Conservation (phyloP, 2,113 vertebrate genomes). For the Microcebus lehilahytsara region DNA sequence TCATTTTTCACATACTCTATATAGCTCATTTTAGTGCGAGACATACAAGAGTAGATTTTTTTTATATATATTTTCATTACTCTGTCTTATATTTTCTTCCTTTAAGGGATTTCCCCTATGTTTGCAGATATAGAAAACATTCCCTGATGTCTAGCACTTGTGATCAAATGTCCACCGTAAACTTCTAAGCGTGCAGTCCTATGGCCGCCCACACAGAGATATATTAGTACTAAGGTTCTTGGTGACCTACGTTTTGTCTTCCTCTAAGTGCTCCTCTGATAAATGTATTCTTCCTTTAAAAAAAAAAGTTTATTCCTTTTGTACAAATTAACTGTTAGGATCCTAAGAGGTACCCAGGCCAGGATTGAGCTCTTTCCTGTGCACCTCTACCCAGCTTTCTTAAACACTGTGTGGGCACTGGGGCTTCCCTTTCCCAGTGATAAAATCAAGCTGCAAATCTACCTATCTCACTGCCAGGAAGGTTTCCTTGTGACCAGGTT, state of each 20-base stretch:
- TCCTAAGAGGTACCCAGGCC: neutral
- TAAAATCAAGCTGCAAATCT: neutral
- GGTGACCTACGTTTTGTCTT: neutral
- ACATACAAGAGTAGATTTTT: neutral
- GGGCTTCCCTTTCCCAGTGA: neutral
- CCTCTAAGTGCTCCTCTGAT: neutral
- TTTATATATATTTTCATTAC: neutral
- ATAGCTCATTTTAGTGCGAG: neutral
- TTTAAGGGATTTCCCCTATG: neutral
- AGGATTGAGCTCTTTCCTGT: neutral
- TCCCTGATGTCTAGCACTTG: neutral
- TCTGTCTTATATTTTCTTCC: neutral
- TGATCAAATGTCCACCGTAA: no score
- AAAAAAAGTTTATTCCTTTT: neutral
- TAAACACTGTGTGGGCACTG: neutral
- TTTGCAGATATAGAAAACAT: neutral
- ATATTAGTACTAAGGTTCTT: neutral
- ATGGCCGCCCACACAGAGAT: no score
- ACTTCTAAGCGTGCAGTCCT: neutral
- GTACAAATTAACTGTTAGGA: neutral
- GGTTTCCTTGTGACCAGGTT: neutral
- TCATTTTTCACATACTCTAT: rapidly evolving
- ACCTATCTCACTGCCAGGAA: neutral
- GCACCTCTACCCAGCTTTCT: neutral
- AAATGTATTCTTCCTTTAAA: neutral